Percentiles rank a stretch among this genome's conserved stretches.
These are phyloP conservation scores for Pimpla rufipes DNA, from an alignment of 2,888 invertebrate genomes.

Conservation along the genomic window DNA sequence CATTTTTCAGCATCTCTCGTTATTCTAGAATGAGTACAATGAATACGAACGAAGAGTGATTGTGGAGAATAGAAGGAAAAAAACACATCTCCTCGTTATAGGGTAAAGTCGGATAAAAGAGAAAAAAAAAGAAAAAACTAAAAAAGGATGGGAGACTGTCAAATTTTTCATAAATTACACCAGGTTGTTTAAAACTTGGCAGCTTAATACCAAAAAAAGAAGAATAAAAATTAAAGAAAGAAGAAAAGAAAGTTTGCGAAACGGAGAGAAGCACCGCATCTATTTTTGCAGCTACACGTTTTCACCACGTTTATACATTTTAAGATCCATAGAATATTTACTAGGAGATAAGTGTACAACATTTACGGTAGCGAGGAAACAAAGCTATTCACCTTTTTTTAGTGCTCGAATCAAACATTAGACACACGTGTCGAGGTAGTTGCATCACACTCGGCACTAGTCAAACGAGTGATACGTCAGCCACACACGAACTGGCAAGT, in stretches of 20 bases:
- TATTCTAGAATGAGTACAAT: constrained; percentile 53
- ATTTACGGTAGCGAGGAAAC: constrained; percentile 51
- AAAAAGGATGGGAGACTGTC: constrained; percentile 40
- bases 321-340: constrained; percentile 74
- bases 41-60: constrained; percentile 21
- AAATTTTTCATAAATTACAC: constrained; percentile 68
- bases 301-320: constrained; percentile 79
- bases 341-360: constrained; percentile 69
- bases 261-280: constrained; percentile 76
- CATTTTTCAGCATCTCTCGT: constrained; percentile 8
- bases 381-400: constrained; percentile 33
- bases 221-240: constrained; percentile 67
- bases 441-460: background rate
- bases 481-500: no score
- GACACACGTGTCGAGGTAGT: background rate
- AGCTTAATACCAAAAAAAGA: constrained; percentile 82
- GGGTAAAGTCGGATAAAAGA: constrained; percentile 27
- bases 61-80: constrained; percentile 15
- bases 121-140: no score
- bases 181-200: constrained; percentile 79
- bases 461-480: background rate
- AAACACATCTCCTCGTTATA: constrained; percentile 37
- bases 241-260: constrained; percentile 59
- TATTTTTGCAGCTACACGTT: constrained; percentile 83
- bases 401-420: constrained; percentile 47